phyloP scores from a whole-genome alignment of 1,140 invertebrate species.

The Sitophilus oryzae region DNA sequence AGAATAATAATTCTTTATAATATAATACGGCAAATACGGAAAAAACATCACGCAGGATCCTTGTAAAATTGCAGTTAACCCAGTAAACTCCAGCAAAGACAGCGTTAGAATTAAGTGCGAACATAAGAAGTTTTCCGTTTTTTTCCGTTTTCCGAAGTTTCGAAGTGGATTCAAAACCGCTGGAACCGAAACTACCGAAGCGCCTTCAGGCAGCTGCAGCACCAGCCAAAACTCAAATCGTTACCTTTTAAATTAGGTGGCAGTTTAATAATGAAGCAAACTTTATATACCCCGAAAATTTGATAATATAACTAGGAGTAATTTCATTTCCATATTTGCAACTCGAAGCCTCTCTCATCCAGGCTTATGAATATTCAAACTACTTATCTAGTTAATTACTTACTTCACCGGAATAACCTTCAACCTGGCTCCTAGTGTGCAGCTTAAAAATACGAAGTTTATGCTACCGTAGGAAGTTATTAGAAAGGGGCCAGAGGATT shows the following conservation, averaged over 20 bases:
- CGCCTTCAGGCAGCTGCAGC: slow-evolving; percentile 1
- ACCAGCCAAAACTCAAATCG: slow-evolving; percentile 22
- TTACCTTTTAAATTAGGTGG: slow-evolving; percentile 30
- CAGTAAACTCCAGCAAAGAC: too few relatives aligned
- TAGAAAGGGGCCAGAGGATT: too few relatives aligned
- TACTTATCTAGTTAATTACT: slow-evolving; percentile 34
- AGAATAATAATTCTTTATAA: too few relatives aligned
- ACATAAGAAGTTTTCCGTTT: slow-evolving; percentile 1
- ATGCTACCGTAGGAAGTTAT: background rate
- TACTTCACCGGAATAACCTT: slow-evolving; percentile 10
- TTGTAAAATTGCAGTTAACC: too few relatives aligned
- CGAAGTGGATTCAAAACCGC: background rate
- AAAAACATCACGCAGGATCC: background rate
- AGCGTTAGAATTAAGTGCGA: too few relatives aligned
- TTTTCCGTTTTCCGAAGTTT: background rate
- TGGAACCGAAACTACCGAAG: background rate
- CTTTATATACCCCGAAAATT: slow-evolving; percentile 35
- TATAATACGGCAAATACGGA: background rate
- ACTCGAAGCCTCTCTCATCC: slow-evolving; percentile 30
- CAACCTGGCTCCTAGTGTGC: background rate
- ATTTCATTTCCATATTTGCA: slow-evolving; percentile 40
- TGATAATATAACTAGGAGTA: slow-evolving; percentile 37
- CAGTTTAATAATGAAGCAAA: slow-evolving; percentile 33
- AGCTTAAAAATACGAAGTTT: background rate
- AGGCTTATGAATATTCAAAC: slow-evolving; percentile 38